phyloP scores from a whole-genome alignment of 1,140 invertebrate species.

The Lycorma delicatula region DNA sequence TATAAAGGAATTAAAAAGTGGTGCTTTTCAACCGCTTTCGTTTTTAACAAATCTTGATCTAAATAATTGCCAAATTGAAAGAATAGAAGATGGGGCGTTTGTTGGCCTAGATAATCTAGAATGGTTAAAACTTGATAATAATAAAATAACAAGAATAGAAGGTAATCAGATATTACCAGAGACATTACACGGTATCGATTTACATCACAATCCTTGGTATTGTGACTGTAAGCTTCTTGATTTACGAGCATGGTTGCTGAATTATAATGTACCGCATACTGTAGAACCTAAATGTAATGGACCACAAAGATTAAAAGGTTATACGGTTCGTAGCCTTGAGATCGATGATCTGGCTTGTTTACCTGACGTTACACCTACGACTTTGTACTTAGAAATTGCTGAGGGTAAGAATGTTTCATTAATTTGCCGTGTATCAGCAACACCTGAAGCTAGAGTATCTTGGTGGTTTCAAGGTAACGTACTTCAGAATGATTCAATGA shows the following conservation, averaged over 20 bases:
- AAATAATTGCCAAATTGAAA: constrained; percentile 65
- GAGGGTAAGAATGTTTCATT: constrained; percentile 72
- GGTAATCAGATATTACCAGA: constrained; percentile 60
- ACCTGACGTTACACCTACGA: constrained; percentile 62
- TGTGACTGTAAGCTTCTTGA: constrained; percentile 75
- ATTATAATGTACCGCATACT: constrained; percentile 58
- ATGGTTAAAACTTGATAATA: constrained; percentile 74
- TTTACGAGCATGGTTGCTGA: constrained; percentile 65
- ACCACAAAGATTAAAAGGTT: constrained; percentile 55
- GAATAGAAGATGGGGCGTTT: constrained; percentile 71
- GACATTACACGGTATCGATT: constrained; percentile 61
- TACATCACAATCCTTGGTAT: constrained; percentile 81
- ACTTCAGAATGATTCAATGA: constrained; percentile 57
- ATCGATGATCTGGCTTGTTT: constrained; percentile 70
- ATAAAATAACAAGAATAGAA: constrained; percentile 60
- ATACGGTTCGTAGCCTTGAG: constrained; percentile 57
- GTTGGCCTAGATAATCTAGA: constrained; percentile 69
- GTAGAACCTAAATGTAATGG: constrained; percentile 63
- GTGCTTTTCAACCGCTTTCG: constrained; percentile 65
- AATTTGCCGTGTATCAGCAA: constrained; percentile 64
- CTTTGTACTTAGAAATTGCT: constrained; percentile 61
- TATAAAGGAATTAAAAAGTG: constrained; percentile 56
- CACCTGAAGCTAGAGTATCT: constrained; percentile 64
- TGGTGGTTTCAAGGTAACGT: constrained; percentile 71
- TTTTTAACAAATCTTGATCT: constrained; percentile 73